Conservation (phyloP, 2,113 vertebrate genomes). For the Aramus guarauna region DNA sequence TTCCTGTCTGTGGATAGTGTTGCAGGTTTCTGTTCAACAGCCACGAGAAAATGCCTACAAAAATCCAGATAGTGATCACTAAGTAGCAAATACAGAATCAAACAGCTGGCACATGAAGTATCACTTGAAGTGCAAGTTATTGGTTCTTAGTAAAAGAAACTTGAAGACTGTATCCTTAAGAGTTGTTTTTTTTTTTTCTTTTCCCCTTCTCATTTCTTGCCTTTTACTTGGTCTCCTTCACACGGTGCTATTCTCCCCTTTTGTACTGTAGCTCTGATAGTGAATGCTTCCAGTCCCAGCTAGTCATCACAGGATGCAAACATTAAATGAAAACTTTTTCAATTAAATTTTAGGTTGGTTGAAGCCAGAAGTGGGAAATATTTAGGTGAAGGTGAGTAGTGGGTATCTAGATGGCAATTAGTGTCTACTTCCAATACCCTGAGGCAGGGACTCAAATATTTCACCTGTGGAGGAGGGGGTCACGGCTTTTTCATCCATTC, state of each 20-base stretch:
- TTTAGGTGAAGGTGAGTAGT: slow-evolving; percentile 32
- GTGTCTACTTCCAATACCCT: slow-evolving; percentile 37
- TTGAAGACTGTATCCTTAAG: not conserved
- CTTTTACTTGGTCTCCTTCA: slow-evolving; percentile 33
- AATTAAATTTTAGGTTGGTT: slow-evolving; percentile 52
- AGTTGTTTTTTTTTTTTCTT: accelerated
- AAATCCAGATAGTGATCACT: slow-evolving; percentile 2
- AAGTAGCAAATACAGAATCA: not conserved
- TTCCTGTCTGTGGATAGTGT: slow-evolving; percentile 10
- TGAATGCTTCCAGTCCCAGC: slow-evolving; percentile 12
- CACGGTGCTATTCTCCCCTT: slow-evolving; percentile 1
- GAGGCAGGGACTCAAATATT: slow-evolving; percentile 49
- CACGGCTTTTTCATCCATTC: slow-evolving; percentile 64
- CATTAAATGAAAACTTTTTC: slow-evolving; percentile 2
- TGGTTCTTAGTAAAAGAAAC: slow-evolving; percentile 34
- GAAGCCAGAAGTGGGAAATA: slow-evolving; percentile 43
- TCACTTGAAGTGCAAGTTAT: not conserved
- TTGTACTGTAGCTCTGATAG: not conserved
- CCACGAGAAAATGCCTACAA: slow-evolving; percentile 10
- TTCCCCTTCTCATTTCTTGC: not conserved
- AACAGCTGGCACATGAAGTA: not conserved
- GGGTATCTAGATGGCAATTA: slow-evolving; percentile 49
- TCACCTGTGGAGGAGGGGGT: slow-evolving; percentile 58
- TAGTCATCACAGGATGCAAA: slow-evolving; percentile 24
- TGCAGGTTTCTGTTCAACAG: slow-evolving; percentile 35